Evolutionary conservation across 2,797 vertebrate genomes (phyloP).

Genomic region (Iguana delicatissima): DNA sequence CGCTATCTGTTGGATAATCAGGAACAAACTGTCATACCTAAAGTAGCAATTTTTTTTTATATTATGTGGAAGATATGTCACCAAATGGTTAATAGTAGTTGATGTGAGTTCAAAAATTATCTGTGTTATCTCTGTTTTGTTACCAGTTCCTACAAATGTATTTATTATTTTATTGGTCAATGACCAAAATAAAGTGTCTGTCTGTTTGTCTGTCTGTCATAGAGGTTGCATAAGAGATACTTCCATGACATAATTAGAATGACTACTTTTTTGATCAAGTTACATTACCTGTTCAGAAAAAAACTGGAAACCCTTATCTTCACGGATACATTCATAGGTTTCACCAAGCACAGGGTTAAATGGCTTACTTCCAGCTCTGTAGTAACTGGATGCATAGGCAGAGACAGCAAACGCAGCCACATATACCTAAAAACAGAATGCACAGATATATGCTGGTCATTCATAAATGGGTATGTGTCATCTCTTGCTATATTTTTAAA

Average conservation of each 20-base stretch:
- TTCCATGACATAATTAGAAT: constrained; percentile 29
- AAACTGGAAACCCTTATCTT: constrained; percentile 93
- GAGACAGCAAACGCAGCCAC: constrained; percentile 95
- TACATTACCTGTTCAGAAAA: constrained; percentile 88
- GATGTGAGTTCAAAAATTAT: too few species aligned
- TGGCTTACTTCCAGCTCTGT: constrained; percentile 95
- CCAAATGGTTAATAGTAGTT: too few species aligned
- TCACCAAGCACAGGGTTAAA: constrained; percentile 98
- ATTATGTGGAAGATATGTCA: too few species aligned
- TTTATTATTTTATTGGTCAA: too few species aligned
- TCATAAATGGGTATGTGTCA: not conserved
- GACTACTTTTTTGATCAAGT: constrained; percentile 14
- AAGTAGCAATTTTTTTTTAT: too few species aligned
- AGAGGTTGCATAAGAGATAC: constrained; percentile 17
- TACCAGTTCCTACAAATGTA: too few species aligned
- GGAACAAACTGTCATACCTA: too few species aligned
- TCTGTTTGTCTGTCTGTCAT: not conserved
- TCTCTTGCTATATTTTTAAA: not conserved
- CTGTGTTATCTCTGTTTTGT: too few species aligned
- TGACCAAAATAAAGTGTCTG: too few species aligned
- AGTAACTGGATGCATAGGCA: constrained; percentile 94
- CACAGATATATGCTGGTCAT: constrained; percentile 5
- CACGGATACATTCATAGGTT: constrained; percentile 93
- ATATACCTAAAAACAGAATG: constrained; percentile 85
- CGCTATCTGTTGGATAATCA: too few species aligned